Conservation (phyloP, 2,113 vertebrate species). For the Neoarius graeffei region DNA sequence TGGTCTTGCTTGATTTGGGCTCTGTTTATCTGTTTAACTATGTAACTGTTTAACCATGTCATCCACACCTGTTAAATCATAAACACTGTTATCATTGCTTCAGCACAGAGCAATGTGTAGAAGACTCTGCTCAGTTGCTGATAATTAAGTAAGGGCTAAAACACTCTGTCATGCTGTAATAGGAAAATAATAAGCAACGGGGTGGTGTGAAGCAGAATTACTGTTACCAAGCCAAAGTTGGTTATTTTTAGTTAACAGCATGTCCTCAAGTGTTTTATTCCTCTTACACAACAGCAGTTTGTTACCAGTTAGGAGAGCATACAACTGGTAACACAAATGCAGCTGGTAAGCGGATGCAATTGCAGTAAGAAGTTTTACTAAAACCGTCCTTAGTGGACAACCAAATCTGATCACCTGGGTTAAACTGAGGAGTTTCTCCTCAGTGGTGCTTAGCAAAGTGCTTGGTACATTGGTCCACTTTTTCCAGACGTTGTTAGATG, state of each 20-base stretch:
- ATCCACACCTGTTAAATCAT: constrained; percentile 28
- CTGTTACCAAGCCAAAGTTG: neutral
- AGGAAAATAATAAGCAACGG: neutral
- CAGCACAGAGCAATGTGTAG: neutral
- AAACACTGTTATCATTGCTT: constrained; percentile 7
- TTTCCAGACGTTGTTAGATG: no score
- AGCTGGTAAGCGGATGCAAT: no score
- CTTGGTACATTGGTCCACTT: no score
- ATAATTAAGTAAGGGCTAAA: neutral
- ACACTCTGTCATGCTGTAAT: no score
- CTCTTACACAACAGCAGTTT: neutral
- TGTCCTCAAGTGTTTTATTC: neutral
- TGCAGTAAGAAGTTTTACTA: no score
- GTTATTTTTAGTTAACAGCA: neutral
- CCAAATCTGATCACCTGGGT: no score
- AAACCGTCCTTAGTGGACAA: no score
- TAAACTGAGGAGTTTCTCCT: no score
- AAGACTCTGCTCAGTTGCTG: neutral
- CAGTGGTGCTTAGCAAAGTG: no score
- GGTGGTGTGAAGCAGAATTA: neutral
- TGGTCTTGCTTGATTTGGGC: constrained; percentile 7
- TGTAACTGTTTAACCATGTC: constrained; percentile 20
- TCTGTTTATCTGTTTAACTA: constrained; percentile 12
- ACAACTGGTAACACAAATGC: neutral
- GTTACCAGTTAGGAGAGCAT: neutral